These are phyloP conservation scores for Troides helena DNA, from an alignment of 2,888 invertebrate species.

Conservation along the genomic window DNA sequence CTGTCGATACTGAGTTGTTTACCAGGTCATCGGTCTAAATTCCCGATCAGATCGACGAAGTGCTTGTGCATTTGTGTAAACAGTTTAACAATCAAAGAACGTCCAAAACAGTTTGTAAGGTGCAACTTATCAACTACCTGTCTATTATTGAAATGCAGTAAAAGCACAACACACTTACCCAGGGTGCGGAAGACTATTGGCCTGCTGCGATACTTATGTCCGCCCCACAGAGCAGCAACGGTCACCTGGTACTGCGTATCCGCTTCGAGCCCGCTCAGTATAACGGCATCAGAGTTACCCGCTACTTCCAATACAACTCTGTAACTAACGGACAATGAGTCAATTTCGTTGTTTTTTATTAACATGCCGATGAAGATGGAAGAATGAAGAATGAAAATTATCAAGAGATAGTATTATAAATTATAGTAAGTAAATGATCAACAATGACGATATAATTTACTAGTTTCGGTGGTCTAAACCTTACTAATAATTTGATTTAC, in stretches of 20 bases:
- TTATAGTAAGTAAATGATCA: not conserved
- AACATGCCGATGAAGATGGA: slow-evolving; percentile 50
- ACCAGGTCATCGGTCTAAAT: too few relatives aligned
- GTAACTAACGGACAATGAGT: slow-evolving; percentile 89
- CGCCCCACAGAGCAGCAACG: slow-evolving; percentile 90
- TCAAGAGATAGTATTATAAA: slow-evolving; percentile 22
- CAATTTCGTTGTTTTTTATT: slow-evolving; percentile 75
- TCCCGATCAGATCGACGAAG: too few relatives aligned
- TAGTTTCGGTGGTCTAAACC: too few relatives aligned
- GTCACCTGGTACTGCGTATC: slow-evolving; percentile 94
- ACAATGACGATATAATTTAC: not conserved
- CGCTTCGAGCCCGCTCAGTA: slow-evolving; percentile 88
- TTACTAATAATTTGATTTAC: too few relatives aligned
- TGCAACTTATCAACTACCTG: too few relatives aligned
- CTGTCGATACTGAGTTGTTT: too few relatives aligned
- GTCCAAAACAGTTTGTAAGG: too few relatives aligned
- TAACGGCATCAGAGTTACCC: slow-evolving; percentile 92
- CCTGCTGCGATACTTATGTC: slow-evolving; percentile 90
- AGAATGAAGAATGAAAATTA: slow-evolving; percentile 46
- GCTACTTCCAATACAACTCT: slow-evolving; percentile 95
- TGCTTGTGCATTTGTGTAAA: too few relatives aligned
- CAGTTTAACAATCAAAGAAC: too few relatives aligned
- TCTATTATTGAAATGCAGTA: not conserved
- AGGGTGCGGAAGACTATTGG: slow-evolving; percentile 94
- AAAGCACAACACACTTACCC: slow-evolving; percentile 74